These are phyloP conservation scores for Aegithalos caudatus DNA, from an alignment of 2,113 vertebrate genomes.

Conservation along the genomic window DNA sequence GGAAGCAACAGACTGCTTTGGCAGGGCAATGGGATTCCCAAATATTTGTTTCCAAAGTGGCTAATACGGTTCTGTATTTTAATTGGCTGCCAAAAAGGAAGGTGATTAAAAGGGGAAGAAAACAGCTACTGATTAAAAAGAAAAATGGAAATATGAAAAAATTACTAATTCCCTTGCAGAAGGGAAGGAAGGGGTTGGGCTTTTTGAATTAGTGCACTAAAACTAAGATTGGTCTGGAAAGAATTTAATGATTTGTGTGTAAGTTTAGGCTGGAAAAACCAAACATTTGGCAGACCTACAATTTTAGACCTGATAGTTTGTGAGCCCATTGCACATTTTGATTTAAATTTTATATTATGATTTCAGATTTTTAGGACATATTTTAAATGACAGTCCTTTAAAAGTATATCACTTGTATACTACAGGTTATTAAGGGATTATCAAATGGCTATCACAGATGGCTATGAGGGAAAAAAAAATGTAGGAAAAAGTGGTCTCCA, in stretches of 20 bases:
- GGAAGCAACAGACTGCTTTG: background rate
- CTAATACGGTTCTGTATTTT: background rate
- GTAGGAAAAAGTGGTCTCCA: slow-evolving; percentile 8
- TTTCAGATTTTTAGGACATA: slow-evolving; percentile 7
- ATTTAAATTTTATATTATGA: background rate
- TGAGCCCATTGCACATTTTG: background rate
- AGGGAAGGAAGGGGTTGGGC: background rate
- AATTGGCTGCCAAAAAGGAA: background rate
- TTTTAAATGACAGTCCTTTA: background rate
- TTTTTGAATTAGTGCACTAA: background rate
- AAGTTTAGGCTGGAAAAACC: background rate
- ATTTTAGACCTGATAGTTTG: background rate
- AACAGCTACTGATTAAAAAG: background rate
- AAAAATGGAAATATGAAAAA: background rate
- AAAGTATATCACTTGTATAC: background rate
- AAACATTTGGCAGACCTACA: background rate
- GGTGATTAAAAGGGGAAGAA: background rate
- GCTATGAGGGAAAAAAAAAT: slow-evolving; percentile 31
- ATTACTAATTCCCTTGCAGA: background rate
- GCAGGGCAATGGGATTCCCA: background rate
- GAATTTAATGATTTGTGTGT: background rate
- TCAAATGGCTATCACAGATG: slow-evolving; percentile 1
- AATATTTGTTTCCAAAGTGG: background rate
- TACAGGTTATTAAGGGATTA: background rate
- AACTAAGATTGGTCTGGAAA: background rate